Percentiles rank a stretch among this genome's conserved stretches.
phyloP scores from a whole-genome alignment of 2,113 vertebrate species.

The Oceanites oceanicus region DNA sequence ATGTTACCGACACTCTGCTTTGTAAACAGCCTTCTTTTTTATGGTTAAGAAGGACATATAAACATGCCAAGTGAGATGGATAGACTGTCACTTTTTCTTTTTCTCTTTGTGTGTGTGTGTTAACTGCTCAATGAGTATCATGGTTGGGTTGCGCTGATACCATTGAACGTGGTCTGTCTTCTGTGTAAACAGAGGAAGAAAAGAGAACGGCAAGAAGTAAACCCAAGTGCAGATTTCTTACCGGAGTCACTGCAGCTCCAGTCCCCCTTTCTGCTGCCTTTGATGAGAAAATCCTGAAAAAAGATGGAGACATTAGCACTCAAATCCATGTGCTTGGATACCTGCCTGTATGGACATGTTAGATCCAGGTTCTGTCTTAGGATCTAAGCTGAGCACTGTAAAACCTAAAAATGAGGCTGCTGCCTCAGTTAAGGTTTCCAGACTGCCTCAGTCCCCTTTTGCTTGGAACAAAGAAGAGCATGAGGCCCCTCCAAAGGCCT shows the following conservation, averaged over 20 bases:
- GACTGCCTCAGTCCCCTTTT: background rate
- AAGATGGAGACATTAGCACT: background rate
- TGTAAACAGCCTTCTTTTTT: conserved; percentile 73
- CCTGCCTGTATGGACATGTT: background rate
- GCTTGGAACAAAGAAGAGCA: background rate
- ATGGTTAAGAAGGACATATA: conserved; percentile 69
- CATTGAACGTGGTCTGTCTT: conserved; percentile 3
- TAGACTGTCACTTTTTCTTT: conserved; percentile 58
- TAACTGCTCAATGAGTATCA: conserved; percentile 31
- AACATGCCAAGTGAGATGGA: conserved; percentile 74
- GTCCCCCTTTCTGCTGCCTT: background rate
- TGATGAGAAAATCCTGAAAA: background rate
- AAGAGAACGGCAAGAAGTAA: background rate
- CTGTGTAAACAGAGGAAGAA: conserved; percentile 43
- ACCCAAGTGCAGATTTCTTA: background rate
- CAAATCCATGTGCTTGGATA: background rate
- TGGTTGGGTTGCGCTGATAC: conserved; percentile 1
- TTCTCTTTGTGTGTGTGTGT: conserved; percentile 44
- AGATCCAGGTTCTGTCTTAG: background rate
- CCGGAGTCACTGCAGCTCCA: background rate
- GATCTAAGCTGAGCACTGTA: background rate
- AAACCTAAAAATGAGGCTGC: background rate
- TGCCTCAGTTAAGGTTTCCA: background rate
- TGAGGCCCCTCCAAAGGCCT: background rate
- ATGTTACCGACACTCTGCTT: conserved; percentile 74